Conservation (phyloP, 2,797 vertebrate genomes). For the Parotocinclus haroldoi region DNA sequence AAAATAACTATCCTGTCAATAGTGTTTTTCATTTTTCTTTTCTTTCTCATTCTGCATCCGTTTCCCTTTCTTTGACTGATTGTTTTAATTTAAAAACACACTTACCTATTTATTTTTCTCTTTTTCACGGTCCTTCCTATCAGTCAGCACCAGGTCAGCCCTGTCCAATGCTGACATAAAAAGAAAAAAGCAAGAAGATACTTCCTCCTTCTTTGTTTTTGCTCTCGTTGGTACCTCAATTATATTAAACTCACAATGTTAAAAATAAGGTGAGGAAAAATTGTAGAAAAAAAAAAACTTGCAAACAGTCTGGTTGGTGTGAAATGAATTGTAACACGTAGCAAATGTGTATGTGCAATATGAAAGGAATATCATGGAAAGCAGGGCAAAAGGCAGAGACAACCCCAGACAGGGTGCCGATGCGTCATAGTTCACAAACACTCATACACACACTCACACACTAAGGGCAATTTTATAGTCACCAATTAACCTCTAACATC, state of each 20-base stretch:
- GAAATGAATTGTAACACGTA: constrained; percentile 39
- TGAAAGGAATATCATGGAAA: no score
- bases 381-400: no score
- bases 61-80: constrained; percentile 62
- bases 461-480: no score
- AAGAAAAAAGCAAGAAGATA: constrained; percentile 61
- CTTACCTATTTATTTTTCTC: constrained; percentile 64
- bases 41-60: constrained; percentile 3
- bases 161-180: constrained; percentile 58
- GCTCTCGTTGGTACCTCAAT: constrained; percentile 25
- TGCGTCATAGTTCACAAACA: no score
- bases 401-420: no score
- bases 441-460: no score
- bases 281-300: constrained; percentile 24
- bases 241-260: constrained; percentile 41
- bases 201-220: constrained; percentile 40
- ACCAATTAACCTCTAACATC: no score
- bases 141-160: constrained; percentile 54
- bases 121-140: constrained; percentile 58
- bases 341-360: constrained; percentile 6
- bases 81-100: constrained; percentile 67
- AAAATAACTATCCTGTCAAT: constrained; percentile 57
- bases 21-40: constrained; percentile 29
- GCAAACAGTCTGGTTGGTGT: constrained; percentile 31
- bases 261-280: constrained; percentile 39